Evolutionary conservation across 2,888 invertebrate genomes (phyloP), one percentile per base, ranked within the genome.

Genomic region (Oxytorus armatus): DNA sequence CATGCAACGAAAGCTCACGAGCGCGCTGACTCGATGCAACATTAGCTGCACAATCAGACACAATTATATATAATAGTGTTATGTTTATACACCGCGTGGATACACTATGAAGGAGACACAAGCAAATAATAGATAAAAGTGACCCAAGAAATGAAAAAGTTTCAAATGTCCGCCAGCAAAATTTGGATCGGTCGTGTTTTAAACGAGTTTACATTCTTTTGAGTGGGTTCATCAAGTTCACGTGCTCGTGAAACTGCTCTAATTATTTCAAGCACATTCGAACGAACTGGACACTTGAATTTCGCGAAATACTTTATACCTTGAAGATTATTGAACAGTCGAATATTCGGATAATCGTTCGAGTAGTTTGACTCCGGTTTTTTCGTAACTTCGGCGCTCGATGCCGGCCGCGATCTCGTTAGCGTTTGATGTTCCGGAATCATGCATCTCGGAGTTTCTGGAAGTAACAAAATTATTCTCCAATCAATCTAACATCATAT

Each of bases 331-430:
- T 85, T 86, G 47, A 89, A 89, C 29, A 90, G 80, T 16, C 90
- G 88, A 49, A 91, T 87, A 42, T 91, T 91, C 2, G 90, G 89
- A 51, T 91, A 91, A 61, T 87, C 87, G 59, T 87, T 87, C 42
- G 86, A 83, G 76, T 84, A 79, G 25, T 77, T 74, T n/a, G 85
- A 77, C 65, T 84, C 84, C 5, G 73, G 69, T 51, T 76, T 79
- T 51, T 79, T 66, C 21, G 55, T 57, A 3, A 72, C n/a, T 36
- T 70, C 76, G 18, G 49, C 44, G n/a, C 65, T 66, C 1, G 79
- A 79, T 1, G 65, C 70, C 29, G 79, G 70, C 10, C 79, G 39
- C 2, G 80, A 36, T 63, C 81, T 77, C 39, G 82, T 73, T 5
- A 82, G 44, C 4, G 84, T 84, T 7, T 65, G 79, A 36, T 79